Percentiles rank a stretch among this genome's conserved stretches.
Conservation (phyloP, 1,140 invertebrate species). For the Tetramorium parvispinum region DNA sequence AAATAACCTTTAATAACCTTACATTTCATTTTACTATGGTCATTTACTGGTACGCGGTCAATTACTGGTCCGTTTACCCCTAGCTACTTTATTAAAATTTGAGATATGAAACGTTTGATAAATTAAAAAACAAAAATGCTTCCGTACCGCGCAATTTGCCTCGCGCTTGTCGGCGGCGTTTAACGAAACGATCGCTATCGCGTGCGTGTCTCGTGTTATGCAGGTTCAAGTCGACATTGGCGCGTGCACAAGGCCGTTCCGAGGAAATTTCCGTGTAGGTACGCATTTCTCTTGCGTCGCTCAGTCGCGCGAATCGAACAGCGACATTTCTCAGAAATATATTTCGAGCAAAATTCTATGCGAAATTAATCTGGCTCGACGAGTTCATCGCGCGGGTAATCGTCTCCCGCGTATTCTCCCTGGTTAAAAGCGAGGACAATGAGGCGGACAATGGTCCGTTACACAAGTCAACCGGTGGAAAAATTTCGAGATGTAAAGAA, state of each 20-base stretch:
- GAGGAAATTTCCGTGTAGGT: constrained; percentile 50
- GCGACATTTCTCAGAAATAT: neutral
- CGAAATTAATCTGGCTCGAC: constrained; percentile 53
- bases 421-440: constrained; percentile 53
- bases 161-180: neutral
- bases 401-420: neutral
- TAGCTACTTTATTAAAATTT: neutral
- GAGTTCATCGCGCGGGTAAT: neutral
- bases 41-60: no score
- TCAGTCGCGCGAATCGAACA: constrained; percentile 8
- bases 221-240: constrained; percentile 57
- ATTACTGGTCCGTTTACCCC: no score
- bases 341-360: neutral
- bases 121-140: neutral
- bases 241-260: constrained; percentile 38
- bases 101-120: neutral
- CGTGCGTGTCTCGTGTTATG: constrained; percentile 46
- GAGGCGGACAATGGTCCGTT: constrained; percentile 65
- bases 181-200: constrained; percentile 55
- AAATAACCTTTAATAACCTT: no score
- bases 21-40: no score
- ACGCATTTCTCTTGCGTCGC: constrained; percentile 45
- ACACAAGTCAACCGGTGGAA: constrained; percentile 65
- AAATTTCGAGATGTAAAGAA: constrained; percentile 64
- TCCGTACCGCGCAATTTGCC: neutral